Base-by-base conservation (phyloP, 1,140 invertebrate species). In the Euura lappo region DNA sequence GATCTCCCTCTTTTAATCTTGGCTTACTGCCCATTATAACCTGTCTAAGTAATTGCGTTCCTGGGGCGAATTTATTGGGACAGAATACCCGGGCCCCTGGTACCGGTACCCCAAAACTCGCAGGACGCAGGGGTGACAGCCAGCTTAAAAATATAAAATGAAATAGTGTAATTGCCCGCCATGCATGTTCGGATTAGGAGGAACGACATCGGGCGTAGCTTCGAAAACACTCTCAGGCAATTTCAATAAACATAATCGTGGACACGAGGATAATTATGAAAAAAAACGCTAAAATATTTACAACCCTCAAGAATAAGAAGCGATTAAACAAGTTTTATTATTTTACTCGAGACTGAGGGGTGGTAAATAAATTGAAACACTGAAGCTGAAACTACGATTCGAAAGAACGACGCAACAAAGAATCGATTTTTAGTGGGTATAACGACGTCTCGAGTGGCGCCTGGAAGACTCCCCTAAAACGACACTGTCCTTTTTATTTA, bases 41-140 rank as follows among this genome's bases (percentile, higher is more conserved):
- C 74, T 67, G 76, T 68, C 72, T 73, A 70, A 86, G 78, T 85
- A 84, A 87, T 86, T 86, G 81, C 77, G 79, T 82, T 76, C 79
- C 81, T 74, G 60, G 72, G 72, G 69, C 76, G 71, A 84, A 87
- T 86, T 86, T 85, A 86, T 84, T 74, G 77, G 71, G 60, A 60
- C 51, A 60, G 51, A 8, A 28, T 28, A 28, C 10, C 47, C 51
- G 13, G 51, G 51, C 51, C 51, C 28, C 28, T 28, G 28, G 28
- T 28, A 28, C 28, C 28, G 28, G 51, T 60, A 60, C 51, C 51
- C 51, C 51, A 60, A 28, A 28, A 28, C 28, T 28, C 28, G 28
- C 28, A 28, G 8, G 51, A 60, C 28, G 28, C 28, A 28, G 28
- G 51, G 51, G 51, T 60, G 51, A 60, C 51, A 60, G 51, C 28